Evolutionary conservation across 1,140 invertebrate genomes (phyloP), one percentile per base, ranked within the genome.

Genomic region (Oedothorax gibbosus): DNA sequence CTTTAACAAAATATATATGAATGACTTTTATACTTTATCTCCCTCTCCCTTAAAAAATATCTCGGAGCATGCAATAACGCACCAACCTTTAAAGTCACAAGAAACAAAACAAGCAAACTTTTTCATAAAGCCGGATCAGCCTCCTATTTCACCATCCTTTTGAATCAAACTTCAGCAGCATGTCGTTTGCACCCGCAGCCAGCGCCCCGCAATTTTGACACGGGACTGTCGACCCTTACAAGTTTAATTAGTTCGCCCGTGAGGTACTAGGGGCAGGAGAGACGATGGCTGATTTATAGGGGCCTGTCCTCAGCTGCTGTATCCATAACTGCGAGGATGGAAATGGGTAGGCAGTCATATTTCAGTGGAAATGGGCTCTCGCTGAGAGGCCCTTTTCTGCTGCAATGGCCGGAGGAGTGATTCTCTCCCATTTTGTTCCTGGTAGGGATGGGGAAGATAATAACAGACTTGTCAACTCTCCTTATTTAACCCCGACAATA

Each of bases 201-300:
- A 68, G 78, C 78, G 71, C 78, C 78, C 69, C 78, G 64, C 78
- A 81, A 81, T 81, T 81, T 81, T 81, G 78, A 81, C 78, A 81
- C 66, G 54, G 53, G 5, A 81, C 78, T 66, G 66, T 81, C 78
- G 78, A 57, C 78, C 78, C 78, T 82, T 65, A 82, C 80, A 82
- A 82, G 68, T 82, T 82, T 82, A 82, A 82, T 82, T 82, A 82
- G 80, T 82, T 82, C 56, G 7, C 10, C 18, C 62, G 53, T 53
- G 60, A 81, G 78, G 78, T 81, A 66, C 49, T 57, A 77, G 65
- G 75, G 60, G 49, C 66, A 68, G 21, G 76, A 53, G 64, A 51
- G 80, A 60, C 65, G 54, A 82, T 82, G 66, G 80, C 82, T 84
- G 82, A 84, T 84, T 84, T 84, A 84, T 84, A 76, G 82, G 71